Evolutionary conservation across 2,888 invertebrate species (phyloP).

Genomic region (Nomada ferruginata): DNA sequence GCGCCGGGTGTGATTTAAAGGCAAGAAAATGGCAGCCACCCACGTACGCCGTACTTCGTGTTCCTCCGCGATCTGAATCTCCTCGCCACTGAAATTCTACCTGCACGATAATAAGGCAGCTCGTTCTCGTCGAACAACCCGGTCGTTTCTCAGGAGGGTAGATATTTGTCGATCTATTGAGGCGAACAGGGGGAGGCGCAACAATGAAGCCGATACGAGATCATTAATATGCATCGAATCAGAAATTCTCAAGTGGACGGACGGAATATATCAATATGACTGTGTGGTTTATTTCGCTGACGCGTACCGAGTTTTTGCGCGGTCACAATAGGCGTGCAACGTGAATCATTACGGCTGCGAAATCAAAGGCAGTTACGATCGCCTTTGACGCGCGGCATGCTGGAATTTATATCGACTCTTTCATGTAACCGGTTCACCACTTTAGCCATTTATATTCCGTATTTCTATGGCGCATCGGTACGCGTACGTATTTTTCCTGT

Average conservation of each 20-base stretch:
- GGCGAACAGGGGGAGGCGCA: background rate
- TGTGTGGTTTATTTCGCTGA: no score
- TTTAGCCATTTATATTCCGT: constrained; percentile 30
- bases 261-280: no score
- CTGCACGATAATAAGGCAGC: constrained; percentile 1
- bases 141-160: background rate
- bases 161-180: background rate
- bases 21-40: constrained; percentile 47
- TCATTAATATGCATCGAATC: no score
- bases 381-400: constrained; percentile 33
- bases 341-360: constrained; percentile 20
- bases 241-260: no score
- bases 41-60: background rate
- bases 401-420: constrained; percentile 19
- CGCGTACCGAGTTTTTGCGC: background rate
- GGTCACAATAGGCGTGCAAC: background rate
- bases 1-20: constrained; percentile 21
- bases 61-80: constrained; percentile 3
- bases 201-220: no score
- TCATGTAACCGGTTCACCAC: constrained; percentile 29
- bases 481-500: background rate
- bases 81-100: constrained; percentile 16
- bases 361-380: constrained; percentile 42
- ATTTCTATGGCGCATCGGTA: background rate
- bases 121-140: background rate